phyloP scores from a whole-genome alignment of 1,140 invertebrate genomes.

The Argopecten irradians region DNA sequence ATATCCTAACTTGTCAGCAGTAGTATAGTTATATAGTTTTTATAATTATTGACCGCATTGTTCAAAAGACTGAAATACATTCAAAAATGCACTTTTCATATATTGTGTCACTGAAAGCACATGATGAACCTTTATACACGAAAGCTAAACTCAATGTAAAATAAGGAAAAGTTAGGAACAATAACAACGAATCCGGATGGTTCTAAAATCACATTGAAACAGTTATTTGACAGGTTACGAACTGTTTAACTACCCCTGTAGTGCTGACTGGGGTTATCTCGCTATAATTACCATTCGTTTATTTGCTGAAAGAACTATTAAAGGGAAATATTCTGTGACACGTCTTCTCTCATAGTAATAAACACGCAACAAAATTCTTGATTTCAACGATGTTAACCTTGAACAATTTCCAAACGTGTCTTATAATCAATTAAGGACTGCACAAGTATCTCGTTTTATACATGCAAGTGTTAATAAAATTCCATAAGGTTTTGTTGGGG shows the following conservation, averaged over 20 bases:
- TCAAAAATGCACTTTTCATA: no score
- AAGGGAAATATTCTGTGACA: not conserved
- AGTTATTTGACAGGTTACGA: not conserved
- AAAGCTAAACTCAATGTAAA: no score
- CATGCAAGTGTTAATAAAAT: no score
- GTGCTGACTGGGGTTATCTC: not conserved
- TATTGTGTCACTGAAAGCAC: no score
- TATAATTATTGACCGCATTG: no score
- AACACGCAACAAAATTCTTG: not conserved
- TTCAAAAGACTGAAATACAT: no score
- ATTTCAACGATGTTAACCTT: not conserved
- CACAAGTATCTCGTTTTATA: not conserved
- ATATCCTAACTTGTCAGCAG: no score
- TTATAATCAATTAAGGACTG: not conserved
- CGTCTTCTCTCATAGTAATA: not conserved
- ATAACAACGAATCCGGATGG: no score
- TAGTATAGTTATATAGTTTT: no score
- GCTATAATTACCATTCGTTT: not conserved
- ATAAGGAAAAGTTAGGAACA: no score
- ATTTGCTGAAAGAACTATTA: not conserved
- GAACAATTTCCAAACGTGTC: not conserved
- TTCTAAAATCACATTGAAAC: not conserved
- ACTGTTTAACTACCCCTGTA: not conserved
- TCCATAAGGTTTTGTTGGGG: no score
- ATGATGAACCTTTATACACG: no score